Evolutionary conservation across 2,113 vertebrate species (phyloP).

Genomic region (Tamias sibiricus): DNA sequence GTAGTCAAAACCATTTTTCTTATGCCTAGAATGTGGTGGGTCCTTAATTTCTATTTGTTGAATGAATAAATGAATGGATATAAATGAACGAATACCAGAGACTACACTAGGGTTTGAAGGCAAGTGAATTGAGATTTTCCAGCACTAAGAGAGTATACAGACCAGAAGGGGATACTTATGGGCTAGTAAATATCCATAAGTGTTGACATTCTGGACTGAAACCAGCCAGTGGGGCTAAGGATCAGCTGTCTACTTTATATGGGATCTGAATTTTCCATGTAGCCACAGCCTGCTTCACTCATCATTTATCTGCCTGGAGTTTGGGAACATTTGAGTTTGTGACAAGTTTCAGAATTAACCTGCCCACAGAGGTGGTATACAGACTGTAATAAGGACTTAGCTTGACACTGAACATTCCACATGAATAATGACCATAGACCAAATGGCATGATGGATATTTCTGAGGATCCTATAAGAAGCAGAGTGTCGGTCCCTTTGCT

Average conservation of each 20-base stretch:
- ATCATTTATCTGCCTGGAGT: not conserved
- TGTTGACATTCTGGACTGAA: not conserved
- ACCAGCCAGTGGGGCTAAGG: not conserved
- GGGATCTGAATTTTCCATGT: not conserved
- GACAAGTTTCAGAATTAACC: constrained; percentile 48
- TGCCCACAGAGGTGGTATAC: not conserved
- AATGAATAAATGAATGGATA: constrained; percentile 18
- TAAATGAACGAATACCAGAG: not conserved
- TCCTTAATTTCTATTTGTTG: constrained; percentile 34
- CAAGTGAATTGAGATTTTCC: not conserved
- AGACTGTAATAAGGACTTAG: constrained; percentile 32
- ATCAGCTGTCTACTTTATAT: not conserved
- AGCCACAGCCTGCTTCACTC: not conserved
- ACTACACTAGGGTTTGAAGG: not conserved
- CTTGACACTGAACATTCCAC: constrained; percentile 24
- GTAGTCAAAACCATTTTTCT: not conserved
- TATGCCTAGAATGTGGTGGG: not conserved
- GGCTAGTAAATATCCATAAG: not conserved
- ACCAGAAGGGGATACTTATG: not conserved
- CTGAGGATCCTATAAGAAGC: not conserved
- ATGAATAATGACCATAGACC: not conserved
- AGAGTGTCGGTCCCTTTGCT: not conserved
- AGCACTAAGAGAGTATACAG: not conserved
- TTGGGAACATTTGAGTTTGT: not conserved
- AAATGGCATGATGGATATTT: constrained; percentile 37